Conservation (phyloP, 1,140 invertebrate species). For the Cardiocondyla obscurior region DNA sequence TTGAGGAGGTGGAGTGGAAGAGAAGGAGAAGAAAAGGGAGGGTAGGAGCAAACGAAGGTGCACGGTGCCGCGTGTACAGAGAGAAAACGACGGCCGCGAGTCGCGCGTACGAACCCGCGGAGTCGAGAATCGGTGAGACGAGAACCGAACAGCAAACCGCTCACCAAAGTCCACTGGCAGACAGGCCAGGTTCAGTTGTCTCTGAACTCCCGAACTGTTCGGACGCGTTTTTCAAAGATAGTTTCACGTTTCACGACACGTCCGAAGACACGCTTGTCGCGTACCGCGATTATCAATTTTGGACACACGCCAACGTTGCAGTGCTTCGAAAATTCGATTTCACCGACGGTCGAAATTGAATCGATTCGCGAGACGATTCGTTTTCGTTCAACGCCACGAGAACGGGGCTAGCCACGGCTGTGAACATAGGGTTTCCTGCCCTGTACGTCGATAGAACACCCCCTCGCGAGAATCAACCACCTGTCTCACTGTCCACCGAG, state of each 20-base stretch:
- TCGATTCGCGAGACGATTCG: slow-evolving; percentile 1
- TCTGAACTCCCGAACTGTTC: slow-evolving; percentile 80
- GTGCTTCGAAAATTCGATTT: not conserved
- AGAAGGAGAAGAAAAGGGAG: slow-evolving; percentile 49
- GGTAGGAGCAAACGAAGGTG: slow-evolving; percentile 54
- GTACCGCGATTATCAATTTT: not conserved
- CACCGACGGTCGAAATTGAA: not conserved
- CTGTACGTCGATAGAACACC: slow-evolving; percentile 12
- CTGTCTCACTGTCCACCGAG: slow-evolving; percentile 27
- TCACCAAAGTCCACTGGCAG: slow-evolving; percentile 78
- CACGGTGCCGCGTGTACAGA: slow-evolving; percentile 62
- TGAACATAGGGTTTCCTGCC: not conserved
- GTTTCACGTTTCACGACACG: not conserved
- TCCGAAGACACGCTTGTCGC: not conserved
- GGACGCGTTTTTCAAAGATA: slow-evolving; percentile 72
- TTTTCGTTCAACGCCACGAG: not conserved
- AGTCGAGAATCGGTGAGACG: slow-evolving; percentile 76
- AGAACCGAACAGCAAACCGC: slow-evolving; percentile 64
- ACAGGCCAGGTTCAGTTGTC: slow-evolving; percentile 79
- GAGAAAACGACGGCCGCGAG: slow-evolving; percentile 67
- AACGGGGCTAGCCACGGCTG: slow-evolving; percentile 26
- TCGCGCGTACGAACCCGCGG: slow-evolving; percentile 58
- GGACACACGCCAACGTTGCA: not conserved
- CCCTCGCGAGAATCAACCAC: slow-evolving; percentile 35
- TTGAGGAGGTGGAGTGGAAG: not conserved